Conservation (phyloP, 1,140 invertebrate genomes). For the Drosophila biarmipes region DNA sequence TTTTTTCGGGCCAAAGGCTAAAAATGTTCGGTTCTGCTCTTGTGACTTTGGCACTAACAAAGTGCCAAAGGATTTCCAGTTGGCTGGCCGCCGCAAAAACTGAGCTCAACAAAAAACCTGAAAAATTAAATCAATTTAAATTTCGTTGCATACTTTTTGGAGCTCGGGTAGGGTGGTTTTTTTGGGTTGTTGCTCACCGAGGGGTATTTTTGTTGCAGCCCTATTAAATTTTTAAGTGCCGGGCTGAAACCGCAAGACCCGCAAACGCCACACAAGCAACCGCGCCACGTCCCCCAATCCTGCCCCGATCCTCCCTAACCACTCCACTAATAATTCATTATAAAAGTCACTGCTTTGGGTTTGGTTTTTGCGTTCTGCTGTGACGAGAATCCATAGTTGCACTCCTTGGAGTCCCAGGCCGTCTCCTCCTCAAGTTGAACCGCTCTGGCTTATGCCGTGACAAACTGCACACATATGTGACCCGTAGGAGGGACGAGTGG, state of each 20-base stretch:
- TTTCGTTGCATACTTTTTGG: constrained; percentile 54
- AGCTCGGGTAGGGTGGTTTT: background rate
- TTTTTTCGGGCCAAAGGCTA: constrained; percentile 20
- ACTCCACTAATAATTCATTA: constrained; percentile 81
- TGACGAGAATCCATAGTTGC: constrained; percentile 67
- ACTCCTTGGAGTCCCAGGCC: constrained; percentile 6
- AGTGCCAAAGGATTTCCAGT: constrained; percentile 40
- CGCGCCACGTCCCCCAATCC: background rate
- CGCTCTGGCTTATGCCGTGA: constrained; percentile 78
- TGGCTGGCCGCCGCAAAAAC: constrained; percentile 16
- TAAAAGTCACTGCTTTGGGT: constrained; percentile 81
- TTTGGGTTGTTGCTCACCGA: constrained; percentile 11
- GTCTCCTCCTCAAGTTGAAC: constrained; percentile 12
- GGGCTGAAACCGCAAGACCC: constrained; percentile 68
- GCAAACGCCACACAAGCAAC: constrained; percentile 76
- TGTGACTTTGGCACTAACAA: constrained; percentile 43
- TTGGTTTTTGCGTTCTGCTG: constrained; percentile 80
- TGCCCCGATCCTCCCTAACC: constrained; percentile 9
- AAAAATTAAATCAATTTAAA: constrained; percentile 76
- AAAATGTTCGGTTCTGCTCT: constrained; percentile 30
- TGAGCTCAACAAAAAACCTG: constrained; percentile 20
- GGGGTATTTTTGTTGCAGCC: constrained; percentile 53
- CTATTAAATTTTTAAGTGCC: constrained; percentile 82
- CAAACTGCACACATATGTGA: constrained; percentile 81
- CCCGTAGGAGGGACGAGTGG: constrained; percentile 30